Evolutionary conservation across 2,888 invertebrate genomes (phyloP).

Genomic region (Mythimna lalbum): DNA sequence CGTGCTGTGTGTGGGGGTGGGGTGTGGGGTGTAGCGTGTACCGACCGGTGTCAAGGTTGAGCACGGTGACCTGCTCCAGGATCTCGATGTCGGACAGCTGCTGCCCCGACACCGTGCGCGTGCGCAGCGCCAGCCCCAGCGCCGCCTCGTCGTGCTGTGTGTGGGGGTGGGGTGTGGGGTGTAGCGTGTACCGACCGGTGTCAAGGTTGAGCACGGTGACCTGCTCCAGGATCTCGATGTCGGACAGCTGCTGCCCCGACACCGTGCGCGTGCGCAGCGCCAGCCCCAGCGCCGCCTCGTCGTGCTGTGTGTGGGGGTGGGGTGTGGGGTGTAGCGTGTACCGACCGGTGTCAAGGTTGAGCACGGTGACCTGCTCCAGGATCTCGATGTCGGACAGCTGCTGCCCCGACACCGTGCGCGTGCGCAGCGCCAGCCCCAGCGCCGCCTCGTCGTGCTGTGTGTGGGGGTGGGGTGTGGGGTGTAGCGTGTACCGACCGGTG

Average conservation of each 20-base stretch:
- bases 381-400: slow-evolving; percentile 97
- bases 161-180: background rate
- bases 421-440: slow-evolving; percentile 92
- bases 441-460: slow-evolving; percentile 92
- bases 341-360: slow-evolving; percentile 93
- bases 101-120: too few species aligned
- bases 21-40: background rate
- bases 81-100: slow-evolving; percentile 18
- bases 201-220: slow-evolving; percentile 29
- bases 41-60: slow-evolving; percentile 23
- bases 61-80: slow-evolving; percentile 28
- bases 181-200: slow-evolving; percentile 12
- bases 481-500: slow-evolving; percentile 78
- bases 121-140: slow-evolving; percentile 61
- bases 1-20: background rate
- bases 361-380: slow-evolving; percentile 96
- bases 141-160: background rate
- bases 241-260: slow-evolving; percentile 1
- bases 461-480: background rate
- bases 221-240: slow-evolving; percentile 28
- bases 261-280: slow-evolving; percentile 78
- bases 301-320: slow-evolving; percentile 78
- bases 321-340: slow-evolving; percentile 1
- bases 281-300: slow-evolving; percentile 81
- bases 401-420: slow-evolving; percentile 96